Evolutionary conservation across 2,113 vertebrate species (phyloP), one percentile per base, ranked within the genome.

Genomic region (Gila orcuttii): DNA sequence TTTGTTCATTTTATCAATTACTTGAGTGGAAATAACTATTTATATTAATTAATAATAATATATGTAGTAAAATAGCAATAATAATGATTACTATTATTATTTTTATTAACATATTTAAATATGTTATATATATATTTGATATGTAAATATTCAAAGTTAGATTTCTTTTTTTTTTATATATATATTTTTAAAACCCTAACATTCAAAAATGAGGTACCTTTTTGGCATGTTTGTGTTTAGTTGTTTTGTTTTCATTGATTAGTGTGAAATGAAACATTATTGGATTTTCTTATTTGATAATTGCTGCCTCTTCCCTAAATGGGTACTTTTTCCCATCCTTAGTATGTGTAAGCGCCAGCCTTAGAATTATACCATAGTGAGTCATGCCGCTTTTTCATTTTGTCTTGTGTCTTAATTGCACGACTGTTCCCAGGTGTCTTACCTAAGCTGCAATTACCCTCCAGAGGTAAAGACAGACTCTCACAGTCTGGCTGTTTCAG

Each of bases 381-480:
- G 89, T 89, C 76, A 80, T 80, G 85, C 57, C 45, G 81, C 83
- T 42, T 66, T 85, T 89, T 89, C 84, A 59, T 79, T 82, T 86
- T 89, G 92, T 90, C 92, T 91, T 85, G 42, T 71, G 47, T 71
- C 82, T 85, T 93, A 93, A 93, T 94, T 93, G 90, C 91, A 88
- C 89, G 83, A 90, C 92, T 88, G 79, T 92, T 94, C 90, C 85
- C 91, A 89, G 91, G 90, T 91, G 85, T 64, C 91, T 92, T 87
- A 89, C 88, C 77, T 31, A 90, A 60, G 87, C 89, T 92, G 82
- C 92, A 93, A 94, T 95, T 93, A 92, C 79, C 84, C 64, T 42
- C 83, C 89, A 88, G 79, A 88, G 89, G 82, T 91, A 88, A 91
- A 92, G 89, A 93, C 86, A 85, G 89, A 88, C 85, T 88, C 62